Evolutionary conservation across 2,888 invertebrate species (phyloP).

Genomic region (Anagyrus pseudococci): DNA sequence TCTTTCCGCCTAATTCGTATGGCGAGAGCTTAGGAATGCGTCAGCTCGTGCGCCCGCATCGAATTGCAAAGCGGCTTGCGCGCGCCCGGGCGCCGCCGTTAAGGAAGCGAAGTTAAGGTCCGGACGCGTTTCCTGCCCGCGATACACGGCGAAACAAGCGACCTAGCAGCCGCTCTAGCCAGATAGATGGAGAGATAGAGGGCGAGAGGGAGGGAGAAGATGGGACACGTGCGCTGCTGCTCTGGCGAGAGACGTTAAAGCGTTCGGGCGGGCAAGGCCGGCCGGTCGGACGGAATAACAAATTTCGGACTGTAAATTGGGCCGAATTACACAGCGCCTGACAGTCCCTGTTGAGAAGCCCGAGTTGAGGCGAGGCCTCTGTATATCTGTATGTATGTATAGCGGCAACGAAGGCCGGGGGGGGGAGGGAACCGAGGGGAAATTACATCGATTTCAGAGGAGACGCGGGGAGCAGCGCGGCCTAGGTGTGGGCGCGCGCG

Average conservation of each 20-base stretch:
- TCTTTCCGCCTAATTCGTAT: too few species aligned
- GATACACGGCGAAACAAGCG: too few species aligned
- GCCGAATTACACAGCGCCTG: constrained; percentile 28
- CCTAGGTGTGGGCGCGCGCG: too few species aligned
- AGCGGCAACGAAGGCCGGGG: not conserved
- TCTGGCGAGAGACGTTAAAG: constrained; percentile 15
- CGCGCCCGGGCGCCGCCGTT: constrained; percentile 11
- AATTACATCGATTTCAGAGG: constrained; percentile 39
- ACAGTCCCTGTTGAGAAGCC: not conserved
- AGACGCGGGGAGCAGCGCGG: constrained; percentile 18
- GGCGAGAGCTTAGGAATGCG: too few species aligned
- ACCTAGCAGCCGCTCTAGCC: too few species aligned
- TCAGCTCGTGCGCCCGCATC: constrained; percentile 33
- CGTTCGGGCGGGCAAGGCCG: constrained; percentile 11
- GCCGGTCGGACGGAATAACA: constrained; percentile 40
- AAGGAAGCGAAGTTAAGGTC: constrained; percentile 22
- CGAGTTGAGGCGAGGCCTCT: not conserved
- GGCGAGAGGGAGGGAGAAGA: not conserved
- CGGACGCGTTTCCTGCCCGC: too few species aligned
- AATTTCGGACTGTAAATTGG: constrained; percentile 40
- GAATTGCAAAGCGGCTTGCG: constrained; percentile 39
- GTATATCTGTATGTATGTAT: constrained; percentile 1
- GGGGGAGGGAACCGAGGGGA: constrained; percentile 11
- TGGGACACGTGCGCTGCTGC: not conserved
- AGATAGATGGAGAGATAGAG: too few species aligned